Base-by-base conservation (phyloP, 2,888 invertebrate genomes). In the Phyllotreta striolata region DNA sequence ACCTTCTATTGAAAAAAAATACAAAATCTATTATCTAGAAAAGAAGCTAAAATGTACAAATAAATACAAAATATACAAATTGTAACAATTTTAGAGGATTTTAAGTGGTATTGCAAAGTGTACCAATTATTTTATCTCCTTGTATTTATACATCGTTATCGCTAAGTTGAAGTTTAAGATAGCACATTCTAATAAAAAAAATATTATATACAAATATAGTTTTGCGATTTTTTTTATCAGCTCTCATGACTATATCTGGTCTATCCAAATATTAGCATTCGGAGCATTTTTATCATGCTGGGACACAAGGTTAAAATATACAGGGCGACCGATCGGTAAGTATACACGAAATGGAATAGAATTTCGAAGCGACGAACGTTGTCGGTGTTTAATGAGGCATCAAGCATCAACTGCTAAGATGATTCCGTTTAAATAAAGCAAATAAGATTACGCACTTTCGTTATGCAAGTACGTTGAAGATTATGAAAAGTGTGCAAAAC, bases 191-290 rank as follows among this genome's bases (percentile, higher is more conserved):
- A 60, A 60, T 52, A 60, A 52, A 52, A 60, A 44, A 62, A 57
- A 62, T 24, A 24, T 24, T 24, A 62, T 60, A 62, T 57, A 66
- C 44, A 41, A 61, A 63, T 61, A 61, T 61, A 61, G 61, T 61
- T 66, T 61, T 60, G 60, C 60, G 57, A 62, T 58, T 58, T 59
- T 62, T 64, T 62, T 64, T 59, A 59, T 62, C 55, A 56, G 58
- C 40, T 59, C 55, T 64, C 56, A 64, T 64, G 49, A 52, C 49
- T 47, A 59, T 24, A 24, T 59, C 58, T 41, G 55, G 47, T 63
- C 63, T 63, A 63, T 55, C 38, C 52, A 60, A 60, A 60, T 60
- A 60, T 60, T 60, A 60, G 52, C 60, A 44, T 60, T 60, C 39
- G 14, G 59, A 52, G 12, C 44, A 60, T 60, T 60, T 60, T 52